Percentiles rank a stretch among this genome's conserved stretches.
Evolutionary conservation across 2,888 invertebrate species (phyloP).

Genomic region (Acanthoscelides obtectus): DNA sequence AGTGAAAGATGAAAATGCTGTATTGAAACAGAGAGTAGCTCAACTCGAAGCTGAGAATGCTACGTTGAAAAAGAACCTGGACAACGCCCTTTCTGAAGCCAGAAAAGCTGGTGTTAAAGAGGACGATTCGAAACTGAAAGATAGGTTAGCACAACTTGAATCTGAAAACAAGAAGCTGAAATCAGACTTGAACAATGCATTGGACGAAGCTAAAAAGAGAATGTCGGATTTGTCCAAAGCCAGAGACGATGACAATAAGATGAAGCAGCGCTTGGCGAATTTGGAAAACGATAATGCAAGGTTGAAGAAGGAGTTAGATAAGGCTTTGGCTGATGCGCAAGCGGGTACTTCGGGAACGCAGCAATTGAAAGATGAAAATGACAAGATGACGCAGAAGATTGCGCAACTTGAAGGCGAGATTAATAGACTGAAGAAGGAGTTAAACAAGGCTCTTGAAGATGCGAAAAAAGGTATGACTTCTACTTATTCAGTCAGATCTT

Average conservation of each 20-base stretch:
- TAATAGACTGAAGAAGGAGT: conserved; percentile 18
- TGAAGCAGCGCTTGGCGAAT: conserved; percentile 21
- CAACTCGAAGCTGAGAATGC: conserved; percentile 19
- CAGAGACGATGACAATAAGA: conserved; percentile 14
- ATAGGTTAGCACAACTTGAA: conserved; percentile 18
- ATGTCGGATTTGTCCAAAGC: conserved; percentile 7
- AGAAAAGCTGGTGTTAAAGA: conserved; percentile 13
- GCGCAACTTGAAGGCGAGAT: conserved; percentile 18
- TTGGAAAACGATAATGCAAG: conserved; percentile 23
- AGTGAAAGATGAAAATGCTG: conserved; percentile 20
- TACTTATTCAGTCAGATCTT: too few species aligned
- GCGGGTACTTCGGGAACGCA: neutral
- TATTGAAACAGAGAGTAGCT: conserved; percentile 15
- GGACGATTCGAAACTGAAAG: conserved; percentile 21
- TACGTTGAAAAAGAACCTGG: conserved; percentile 16
- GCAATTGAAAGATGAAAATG: conserved; percentile 15
- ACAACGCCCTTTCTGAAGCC: conserved; percentile 18
- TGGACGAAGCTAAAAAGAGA: conserved; percentile 16
- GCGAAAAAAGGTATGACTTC: conserved; percentile 8
- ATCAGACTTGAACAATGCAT: conserved; percentile 20
- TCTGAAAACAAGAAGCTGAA: conserved; percentile 21
- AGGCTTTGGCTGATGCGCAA: conserved; percentile 14
- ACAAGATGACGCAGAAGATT: conserved; percentile 21
- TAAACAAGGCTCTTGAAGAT: conserved; percentile 19
- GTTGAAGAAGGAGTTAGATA: conserved; percentile 22